Evolutionary conservation across 2,888 invertebrate species (phyloP).

Genomic region (Aplocera efformata): DNA sequence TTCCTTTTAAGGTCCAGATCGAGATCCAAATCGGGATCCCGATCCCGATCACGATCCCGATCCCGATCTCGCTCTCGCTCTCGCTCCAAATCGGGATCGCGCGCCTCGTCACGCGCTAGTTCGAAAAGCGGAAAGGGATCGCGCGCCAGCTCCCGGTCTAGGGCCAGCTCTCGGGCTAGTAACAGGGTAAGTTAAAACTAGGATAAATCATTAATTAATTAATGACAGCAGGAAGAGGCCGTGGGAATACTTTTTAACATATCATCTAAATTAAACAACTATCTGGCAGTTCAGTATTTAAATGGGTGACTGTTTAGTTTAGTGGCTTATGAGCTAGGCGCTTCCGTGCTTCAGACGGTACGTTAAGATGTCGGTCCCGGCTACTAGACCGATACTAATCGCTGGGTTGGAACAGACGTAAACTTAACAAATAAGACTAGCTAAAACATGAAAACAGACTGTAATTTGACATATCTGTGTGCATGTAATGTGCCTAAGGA

Average conservation of each 20-base stretch:
- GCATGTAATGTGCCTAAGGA: no score
- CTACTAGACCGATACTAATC: no score
- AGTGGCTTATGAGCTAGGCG: no score
- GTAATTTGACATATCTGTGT: no score
- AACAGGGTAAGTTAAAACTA: conserved; percentile 44
- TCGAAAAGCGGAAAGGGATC: conserved; percentile 45
- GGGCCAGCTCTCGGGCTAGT: conserved; percentile 57
- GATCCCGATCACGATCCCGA: conserved; percentile 47
- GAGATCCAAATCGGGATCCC: conserved; percentile 23
- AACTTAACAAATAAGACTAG: no score
- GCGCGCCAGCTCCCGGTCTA: conserved; percentile 48
- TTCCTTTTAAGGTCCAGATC: conserved; percentile 12
- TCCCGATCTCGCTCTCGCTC: conserved; percentile 37
- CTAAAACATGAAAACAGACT: no score
- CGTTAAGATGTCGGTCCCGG: no score
- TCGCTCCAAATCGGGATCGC: conserved; percentile 49
- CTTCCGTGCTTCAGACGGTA: no score
- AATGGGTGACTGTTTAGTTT: no score
- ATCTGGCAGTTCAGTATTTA: no score
- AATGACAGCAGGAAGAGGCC: not conserved
- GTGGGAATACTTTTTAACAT: not conserved
- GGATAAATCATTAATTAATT: not conserved
- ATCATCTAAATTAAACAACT: no score
- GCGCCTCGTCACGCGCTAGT: conserved; percentile 58
- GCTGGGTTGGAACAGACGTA: no score